Evolutionary conservation across 2,888 invertebrate species (phyloP).

Genomic region (Eudasyphora cyanicolor): DNA sequence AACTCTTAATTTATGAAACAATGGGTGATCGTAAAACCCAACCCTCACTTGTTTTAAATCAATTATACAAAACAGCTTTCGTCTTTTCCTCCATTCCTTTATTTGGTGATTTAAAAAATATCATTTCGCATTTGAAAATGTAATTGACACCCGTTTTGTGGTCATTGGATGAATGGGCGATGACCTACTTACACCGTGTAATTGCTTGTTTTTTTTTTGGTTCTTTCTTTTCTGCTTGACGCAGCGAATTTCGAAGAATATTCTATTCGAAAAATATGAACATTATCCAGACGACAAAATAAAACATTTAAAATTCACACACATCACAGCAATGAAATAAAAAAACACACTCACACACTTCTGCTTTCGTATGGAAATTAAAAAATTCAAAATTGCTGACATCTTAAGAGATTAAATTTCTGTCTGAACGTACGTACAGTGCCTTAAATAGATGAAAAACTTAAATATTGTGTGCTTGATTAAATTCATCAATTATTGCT

Average conservation of each 20-base stretch:
- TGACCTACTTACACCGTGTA: conserved; percentile 53
- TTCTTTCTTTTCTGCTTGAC: conserved; percentile 27
- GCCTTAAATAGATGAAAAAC: too few species aligned
- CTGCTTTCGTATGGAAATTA: conserved; percentile 23
- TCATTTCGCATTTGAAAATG: conserved; percentile 11
- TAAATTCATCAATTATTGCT: too few species aligned
- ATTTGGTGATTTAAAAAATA: conserved; percentile 20
- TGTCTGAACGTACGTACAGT: background rate
- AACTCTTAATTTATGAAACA: too few species aligned
- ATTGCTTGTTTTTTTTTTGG: conserved; percentile 35
- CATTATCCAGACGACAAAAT: conserved; percentile 37
- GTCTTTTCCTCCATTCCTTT: conserved; percentile 11
- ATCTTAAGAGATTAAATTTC: background rate
- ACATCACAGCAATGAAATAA: background rate
- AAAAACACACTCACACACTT: conserved; percentile 33
- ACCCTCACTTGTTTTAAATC: too few species aligned
- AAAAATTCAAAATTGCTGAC: background rate
- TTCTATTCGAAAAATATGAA: background rate
- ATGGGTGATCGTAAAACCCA: too few species aligned
- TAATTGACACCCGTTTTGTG: conserved; percentile 12
- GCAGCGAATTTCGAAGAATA: background rate
- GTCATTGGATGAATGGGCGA: conserved; percentile 36
- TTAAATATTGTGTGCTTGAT: too few species aligned
- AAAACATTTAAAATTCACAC: conserved; percentile 56
- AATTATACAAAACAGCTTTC: background rate